phyloP scores from a whole-genome alignment of 2,113 vertebrate genomes.

The Pygoscelis adeliae region DNA sequence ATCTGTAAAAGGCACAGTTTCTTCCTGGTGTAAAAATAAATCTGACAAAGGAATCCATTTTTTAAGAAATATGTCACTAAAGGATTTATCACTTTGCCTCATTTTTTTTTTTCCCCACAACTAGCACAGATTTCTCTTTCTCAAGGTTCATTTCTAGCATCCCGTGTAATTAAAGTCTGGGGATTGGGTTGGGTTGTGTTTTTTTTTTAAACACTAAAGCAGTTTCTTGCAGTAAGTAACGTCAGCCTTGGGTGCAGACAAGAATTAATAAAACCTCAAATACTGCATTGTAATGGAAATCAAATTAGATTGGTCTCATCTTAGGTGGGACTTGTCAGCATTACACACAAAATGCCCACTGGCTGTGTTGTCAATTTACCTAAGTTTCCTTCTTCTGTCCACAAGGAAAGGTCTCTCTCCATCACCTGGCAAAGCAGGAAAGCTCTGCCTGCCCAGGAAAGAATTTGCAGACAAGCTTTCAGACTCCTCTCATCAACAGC shows the following conservation, averaged over 20 bases:
- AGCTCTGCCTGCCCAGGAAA: not conserved
- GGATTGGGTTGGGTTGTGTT: not conserved
- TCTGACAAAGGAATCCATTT: slow-evolving; percentile 41
- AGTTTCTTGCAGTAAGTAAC: not conserved
- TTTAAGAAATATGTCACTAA: slow-evolving; percentile 16
- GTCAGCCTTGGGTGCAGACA: slow-evolving; percentile 14
- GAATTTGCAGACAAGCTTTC: slow-evolving; percentile 5
- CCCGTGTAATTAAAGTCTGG: slow-evolving; percentile 53
- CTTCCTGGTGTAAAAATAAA: slow-evolving; percentile 61
- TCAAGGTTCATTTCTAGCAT: slow-evolving; percentile 27
- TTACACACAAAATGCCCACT: slow-evolving; percentile 22
- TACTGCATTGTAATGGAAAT: slow-evolving; percentile 66
- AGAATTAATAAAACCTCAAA: slow-evolving; percentile 57
- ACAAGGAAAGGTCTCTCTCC: not conserved
- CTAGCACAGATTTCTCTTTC: not conserved
- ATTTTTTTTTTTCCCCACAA: not conserved
- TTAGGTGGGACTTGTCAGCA: slow-evolving; percentile 25
- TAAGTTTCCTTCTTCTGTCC: slow-evolving; percentile 33
- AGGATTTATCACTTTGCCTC: slow-evolving; percentile 2
- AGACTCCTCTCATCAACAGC: not conserved
- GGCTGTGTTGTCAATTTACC: slow-evolving; percentile 29
- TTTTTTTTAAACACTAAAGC: slow-evolving; percentile 25
- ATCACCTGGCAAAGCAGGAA: slow-evolving; percentile 10
- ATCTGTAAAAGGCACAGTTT: slow-evolving; percentile 44
- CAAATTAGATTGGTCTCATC: slow-evolving; percentile 62